phyloP scores from a whole-genome alignment of 2,797 vertebrate genomes.

The Glyptemys insculpta region DNA sequence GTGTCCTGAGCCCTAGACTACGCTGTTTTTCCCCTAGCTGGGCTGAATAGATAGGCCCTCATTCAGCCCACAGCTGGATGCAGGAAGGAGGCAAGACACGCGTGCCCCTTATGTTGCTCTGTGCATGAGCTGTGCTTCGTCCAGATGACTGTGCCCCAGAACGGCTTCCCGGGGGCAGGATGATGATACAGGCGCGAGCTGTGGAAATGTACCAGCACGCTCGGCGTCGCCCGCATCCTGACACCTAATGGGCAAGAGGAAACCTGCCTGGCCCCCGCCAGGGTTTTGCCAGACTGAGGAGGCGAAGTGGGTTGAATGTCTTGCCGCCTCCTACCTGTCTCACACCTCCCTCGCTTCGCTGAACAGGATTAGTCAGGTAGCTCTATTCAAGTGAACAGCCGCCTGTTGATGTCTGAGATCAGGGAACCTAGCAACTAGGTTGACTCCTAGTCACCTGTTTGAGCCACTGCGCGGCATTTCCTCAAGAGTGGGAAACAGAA shows the following conservation, averaged over 20 bases:
- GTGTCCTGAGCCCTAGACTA: background rate
- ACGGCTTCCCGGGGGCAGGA: background rate
- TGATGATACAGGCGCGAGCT: background rate
- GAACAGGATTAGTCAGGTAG: background rate
- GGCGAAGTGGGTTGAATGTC: too few species aligned
- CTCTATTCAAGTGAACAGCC: background rate
- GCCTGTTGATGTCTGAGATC: background rate
- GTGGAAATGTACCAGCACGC: background rate
- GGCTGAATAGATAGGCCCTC: background rate
- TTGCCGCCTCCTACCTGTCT: background rate
- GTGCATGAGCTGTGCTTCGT: background rate
- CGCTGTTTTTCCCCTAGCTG: too few species aligned
- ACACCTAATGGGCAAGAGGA: background rate
- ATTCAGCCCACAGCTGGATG: too few species aligned
- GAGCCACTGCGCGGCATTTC: background rate
- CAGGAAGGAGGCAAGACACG: background rate
- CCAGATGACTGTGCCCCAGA: background rate
- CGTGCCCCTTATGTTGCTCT: background rate
- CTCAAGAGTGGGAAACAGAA: background rate
- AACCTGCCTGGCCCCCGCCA: background rate
- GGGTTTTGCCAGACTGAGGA: too few species aligned
- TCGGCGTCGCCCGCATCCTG: background rate
- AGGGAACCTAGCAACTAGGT: background rate
- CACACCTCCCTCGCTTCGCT: background rate
- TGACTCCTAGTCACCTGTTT: background rate